Conservation (phyloP, 2,888 invertebrate genomes). For the Tenthredo mesomela region DNA sequence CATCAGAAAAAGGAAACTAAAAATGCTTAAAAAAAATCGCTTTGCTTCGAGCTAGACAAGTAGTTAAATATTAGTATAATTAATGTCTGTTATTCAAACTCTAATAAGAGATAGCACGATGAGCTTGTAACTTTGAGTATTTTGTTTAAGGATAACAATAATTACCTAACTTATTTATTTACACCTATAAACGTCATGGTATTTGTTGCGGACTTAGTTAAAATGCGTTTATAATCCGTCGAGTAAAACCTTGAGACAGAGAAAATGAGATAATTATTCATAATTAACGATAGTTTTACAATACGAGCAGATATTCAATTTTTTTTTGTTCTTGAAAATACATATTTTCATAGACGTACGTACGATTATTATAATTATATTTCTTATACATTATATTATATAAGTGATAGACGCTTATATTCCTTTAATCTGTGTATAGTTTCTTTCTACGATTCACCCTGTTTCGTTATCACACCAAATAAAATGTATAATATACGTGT, state of each 20-base stretch:
- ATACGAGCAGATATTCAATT: conserved; percentile 7
- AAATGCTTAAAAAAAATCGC: not conserved
- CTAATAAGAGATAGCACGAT: not conserved
- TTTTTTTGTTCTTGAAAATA: conserved; percentile 24
- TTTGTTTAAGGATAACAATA: not conserved
- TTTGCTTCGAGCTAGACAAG: not conserved
- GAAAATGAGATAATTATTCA: not conserved
- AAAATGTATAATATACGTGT: conserved; percentile 12
- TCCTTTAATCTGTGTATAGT: not conserved
- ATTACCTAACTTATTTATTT: not conserved
- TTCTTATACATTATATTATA: not conserved
- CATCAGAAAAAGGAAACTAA: not conserved
- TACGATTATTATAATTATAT: not conserved
- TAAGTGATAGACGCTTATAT: not conserved
- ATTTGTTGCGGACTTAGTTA: conserved; percentile 20
- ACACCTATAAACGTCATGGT: conserved; percentile 36
- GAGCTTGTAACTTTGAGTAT: not conserved
- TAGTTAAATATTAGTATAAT: not conserved
- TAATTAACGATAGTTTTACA: not conserved
- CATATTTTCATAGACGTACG: not conserved
- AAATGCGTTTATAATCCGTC: conserved; percentile 38
- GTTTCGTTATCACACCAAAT: conserved; percentile 37
- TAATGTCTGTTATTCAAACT: not conserved
- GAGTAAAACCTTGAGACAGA: not conserved
- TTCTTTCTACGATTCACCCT: conserved; percentile 48